phyloP scores from a whole-genome alignment of 1,140 invertebrate genomes.

The Dendroctonus ponderosae region DNA sequence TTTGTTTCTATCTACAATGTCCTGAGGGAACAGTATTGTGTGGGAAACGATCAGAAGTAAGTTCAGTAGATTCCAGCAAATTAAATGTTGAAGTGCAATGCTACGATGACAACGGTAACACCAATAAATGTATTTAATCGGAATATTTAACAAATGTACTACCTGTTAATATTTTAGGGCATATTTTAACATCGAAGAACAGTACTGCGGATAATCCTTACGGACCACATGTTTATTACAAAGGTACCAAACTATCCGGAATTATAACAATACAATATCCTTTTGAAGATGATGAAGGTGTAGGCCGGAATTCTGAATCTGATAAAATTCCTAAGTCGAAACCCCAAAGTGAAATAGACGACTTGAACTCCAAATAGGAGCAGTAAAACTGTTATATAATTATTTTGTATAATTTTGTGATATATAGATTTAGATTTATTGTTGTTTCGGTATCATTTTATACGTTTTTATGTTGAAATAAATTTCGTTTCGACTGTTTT shows the following conservation, averaged over 20 bases:
- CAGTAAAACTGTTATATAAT: too few relatives aligned
- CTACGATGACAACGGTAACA: conserved; percentile 2
- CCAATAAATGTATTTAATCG: neutral
- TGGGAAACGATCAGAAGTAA: conserved; percentile 10
- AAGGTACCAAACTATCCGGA: conserved; percentile 19
- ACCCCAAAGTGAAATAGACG: too few relatives aligned
- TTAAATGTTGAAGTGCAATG: conserved; percentile 9
- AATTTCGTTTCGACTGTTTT: too few relatives aligned
- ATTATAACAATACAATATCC: conserved; percentile 4
- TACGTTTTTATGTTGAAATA: too few relatives aligned
- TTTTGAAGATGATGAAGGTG: too few relatives aligned
- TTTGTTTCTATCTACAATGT: conserved; percentile 1
- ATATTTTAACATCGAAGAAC: conserved; percentile 15
- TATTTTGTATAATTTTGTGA: too few relatives aligned
- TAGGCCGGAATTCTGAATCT: neutral
- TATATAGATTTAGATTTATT: too few relatives aligned
- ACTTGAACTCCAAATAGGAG: too few relatives aligned
- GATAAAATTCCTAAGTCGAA: neutral
- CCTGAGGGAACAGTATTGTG: conserved; percentile 3
- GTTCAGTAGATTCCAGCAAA: neutral
- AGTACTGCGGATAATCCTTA: conserved; percentile 18
- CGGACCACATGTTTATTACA: conserved; percentile 23
- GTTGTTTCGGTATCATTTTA: too few relatives aligned
- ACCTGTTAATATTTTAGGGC: too few relatives aligned
- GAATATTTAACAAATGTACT: too few relatives aligned